These are phyloP conservation scores for Bugula neritina DNA, from an alignment of 2,888 invertebrate species.

Conservation along the genomic window DNA sequence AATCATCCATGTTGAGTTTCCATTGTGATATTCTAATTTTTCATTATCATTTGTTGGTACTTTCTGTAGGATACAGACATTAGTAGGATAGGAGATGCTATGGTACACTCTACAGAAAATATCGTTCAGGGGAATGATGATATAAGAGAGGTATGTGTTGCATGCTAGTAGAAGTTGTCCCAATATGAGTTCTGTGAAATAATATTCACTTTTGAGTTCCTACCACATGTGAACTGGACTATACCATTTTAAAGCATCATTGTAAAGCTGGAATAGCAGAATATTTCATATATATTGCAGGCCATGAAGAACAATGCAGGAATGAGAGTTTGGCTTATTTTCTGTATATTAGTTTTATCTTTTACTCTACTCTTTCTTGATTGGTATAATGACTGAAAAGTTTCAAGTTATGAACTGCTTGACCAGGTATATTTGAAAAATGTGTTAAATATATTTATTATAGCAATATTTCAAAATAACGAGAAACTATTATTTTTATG, in stretches of 20 bases:
- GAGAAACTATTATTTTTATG: no score
- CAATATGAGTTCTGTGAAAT: no score
- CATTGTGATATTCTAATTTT: no score
- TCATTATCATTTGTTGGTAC: no score
- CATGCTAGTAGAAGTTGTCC: no score
- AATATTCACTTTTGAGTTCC: neutral
- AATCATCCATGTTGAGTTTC: no score
- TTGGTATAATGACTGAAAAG: slow-evolving; percentile 81
- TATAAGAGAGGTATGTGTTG: slow-evolving; percentile 66
- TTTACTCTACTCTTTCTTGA: slow-evolving; percentile 91
- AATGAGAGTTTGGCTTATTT: slow-evolving; percentile 84
- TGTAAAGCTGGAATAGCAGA: neutral
- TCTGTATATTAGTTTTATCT: slow-evolving; percentile 90
- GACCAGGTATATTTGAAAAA: no score
- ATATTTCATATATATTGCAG: slow-evolving; percentile 37
- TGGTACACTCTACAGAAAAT: slow-evolving; percentile 88
- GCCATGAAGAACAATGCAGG: slow-evolving; percentile 96
- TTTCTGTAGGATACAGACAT: slow-evolving; percentile 78
- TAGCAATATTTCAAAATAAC: no score
- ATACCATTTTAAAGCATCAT: neutral
- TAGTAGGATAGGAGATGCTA: slow-evolving; percentile 78
- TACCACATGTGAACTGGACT: neutral
- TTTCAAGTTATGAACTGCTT: no score
- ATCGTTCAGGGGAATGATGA: slow-evolving; percentile 94
- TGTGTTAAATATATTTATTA: no score